phyloP scores from a whole-genome alignment of 2,888 invertebrate genomes.

The Pyrrhosoma nymphula region DNA sequence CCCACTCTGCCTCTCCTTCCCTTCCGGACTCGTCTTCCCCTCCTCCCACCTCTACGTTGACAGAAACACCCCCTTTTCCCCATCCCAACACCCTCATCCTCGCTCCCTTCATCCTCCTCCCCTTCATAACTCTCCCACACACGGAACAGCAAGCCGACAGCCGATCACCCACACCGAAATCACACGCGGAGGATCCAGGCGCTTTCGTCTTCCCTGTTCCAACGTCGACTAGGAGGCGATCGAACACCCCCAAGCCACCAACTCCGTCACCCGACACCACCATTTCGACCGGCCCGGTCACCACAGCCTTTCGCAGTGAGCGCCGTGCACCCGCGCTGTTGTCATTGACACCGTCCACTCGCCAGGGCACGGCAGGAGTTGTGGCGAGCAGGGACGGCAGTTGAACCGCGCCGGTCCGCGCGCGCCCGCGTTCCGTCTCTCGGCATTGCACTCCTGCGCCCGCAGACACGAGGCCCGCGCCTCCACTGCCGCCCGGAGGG shows the following conservation, averaged over 20 bases:
- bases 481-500: not conserved
- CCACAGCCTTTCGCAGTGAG: not conserved
- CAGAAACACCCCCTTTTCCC: not conserved
- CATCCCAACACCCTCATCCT: conserved; percentile 7
- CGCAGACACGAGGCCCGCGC: not conserved
- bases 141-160: not conserved
- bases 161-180: conserved; percentile 24
- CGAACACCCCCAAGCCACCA: conserved; percentile 41
- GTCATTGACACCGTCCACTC: not conserved
- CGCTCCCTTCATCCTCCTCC: not conserved
- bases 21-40: not conserved
- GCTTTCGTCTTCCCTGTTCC: not conserved
- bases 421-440: not conserved
- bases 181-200: not conserved
- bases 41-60: not conserved
- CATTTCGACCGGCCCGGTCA: not conserved
- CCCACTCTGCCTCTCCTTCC: not conserved
- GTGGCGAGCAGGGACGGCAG: not conserved
- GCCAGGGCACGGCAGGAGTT: not conserved
- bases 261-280: not conserved
- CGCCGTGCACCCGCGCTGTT: not conserved
- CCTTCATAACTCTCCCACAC: not conserved
- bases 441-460: not conserved
- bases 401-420: not conserved
- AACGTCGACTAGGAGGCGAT: conserved; percentile 17